Conservation (phyloP, 2,113 vertebrate species). For the Phodopus roborovskii region DNA sequence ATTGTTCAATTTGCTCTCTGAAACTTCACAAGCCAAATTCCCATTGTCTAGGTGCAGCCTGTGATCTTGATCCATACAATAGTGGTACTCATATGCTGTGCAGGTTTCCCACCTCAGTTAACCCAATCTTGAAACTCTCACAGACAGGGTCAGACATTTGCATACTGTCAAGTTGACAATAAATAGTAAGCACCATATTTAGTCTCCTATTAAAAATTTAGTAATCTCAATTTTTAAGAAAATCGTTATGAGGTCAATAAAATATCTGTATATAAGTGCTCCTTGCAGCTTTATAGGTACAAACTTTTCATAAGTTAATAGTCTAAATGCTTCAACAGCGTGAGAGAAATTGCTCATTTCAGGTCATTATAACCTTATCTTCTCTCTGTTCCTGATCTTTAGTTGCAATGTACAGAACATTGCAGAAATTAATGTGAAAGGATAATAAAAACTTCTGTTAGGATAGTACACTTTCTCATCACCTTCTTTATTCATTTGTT, state of each 20-base stretch:
- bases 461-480: not conserved
- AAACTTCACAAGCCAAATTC: not conserved
- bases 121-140: not conserved
- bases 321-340: conserved; percentile 70
- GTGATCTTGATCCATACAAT: too few species aligned
- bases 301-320: conserved; percentile 4
- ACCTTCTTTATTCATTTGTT: not conserved
- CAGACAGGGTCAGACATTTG: not conserved
- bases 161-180: not conserved
- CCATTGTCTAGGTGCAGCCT: not conserved
- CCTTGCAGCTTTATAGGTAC: conserved; percentile 42
- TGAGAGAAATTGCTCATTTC: not conserved
- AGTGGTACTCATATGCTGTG: too few species aligned
- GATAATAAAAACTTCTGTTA: conserved; percentile 66
- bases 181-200: not conserved
- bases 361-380: not conserved
- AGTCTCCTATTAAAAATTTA: not conserved
- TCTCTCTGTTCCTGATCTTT: not conserved
- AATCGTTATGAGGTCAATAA: conserved; percentile 2
- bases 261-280: not conserved
- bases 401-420: not conserved
- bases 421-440: conserved; percentile 67
- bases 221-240: not conserved
- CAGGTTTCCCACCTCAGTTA: not conserved
- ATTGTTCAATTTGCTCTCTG: not conserved